Evolutionary conservation across 1,140 invertebrate species (phyloP), one percentile per base, ranked within the genome.

Genomic region (Hyphantria cunea): DNA sequence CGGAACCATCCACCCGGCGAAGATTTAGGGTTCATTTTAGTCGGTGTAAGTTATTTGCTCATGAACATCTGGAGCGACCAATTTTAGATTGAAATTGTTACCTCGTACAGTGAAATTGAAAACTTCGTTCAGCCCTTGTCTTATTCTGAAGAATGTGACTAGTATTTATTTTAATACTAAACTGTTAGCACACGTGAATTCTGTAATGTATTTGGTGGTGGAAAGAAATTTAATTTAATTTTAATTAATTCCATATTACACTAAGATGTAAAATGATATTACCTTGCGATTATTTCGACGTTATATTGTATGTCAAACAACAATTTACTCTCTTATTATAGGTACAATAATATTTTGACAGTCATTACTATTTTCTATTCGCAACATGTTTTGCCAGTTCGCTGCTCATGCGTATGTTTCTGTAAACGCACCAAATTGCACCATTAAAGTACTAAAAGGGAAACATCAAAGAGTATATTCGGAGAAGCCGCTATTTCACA

Each of bases 1-100:
- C 68, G 61, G 62, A 68, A 59, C 64, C 69, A 82, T 74, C 75
- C 72, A 68, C 41, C 64, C 68, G 55, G 34, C 34, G 58, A 80
- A 77, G 82, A 85, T 87, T 83, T 85, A 85, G 70, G 68, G 78
- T 81, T 85, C 82, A 81, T 79, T 84, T 82, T 76, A 72, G 66
- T 67, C 58, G 60, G 62, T 66, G 71, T 80, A 80, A 81, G 76
- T 81, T 82, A 85, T 80, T 78, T 68, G 70, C 73, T 76, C 75
- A 72, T 70, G 74, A 85, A 84, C 82, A 85, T 84, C 80, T 82
- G 82, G 74, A 68, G 59, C 68, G 50, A 72, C 67, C 67, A 68
- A 77, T 81, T 80, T 78, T 75, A 82, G 74, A 83, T 82, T 83
- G 80, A 77, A 83, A 78, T 74, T 75, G 72, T 78, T 73, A 72